These are phyloP conservation scores for Tenthredo notha DNA, from an alignment of 2,888 invertebrate species.

Conservation along the genomic window DNA sequence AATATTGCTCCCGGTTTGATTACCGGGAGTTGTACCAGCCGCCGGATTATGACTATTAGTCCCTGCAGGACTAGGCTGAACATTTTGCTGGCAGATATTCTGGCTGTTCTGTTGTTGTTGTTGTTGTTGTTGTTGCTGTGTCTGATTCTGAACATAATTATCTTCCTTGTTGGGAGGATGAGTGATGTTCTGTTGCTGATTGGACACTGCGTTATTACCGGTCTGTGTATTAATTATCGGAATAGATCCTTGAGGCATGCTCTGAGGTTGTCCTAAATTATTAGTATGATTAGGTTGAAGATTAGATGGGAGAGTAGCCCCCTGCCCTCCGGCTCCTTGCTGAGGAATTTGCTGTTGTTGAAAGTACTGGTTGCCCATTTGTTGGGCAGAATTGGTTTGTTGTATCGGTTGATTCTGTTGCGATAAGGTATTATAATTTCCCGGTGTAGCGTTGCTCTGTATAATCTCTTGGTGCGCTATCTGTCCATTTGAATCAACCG, in stretches of 20 bases:
- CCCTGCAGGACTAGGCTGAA: constrained; percentile 65
- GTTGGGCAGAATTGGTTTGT: constrained; percentile 59
- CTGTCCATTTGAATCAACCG: constrained; percentile 72
- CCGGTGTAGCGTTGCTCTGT: background rate
- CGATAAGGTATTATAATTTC: constrained; percentile 77
- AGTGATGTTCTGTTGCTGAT: constrained; percentile 67
- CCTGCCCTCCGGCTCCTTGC: constrained; percentile 80
- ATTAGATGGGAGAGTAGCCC: constrained; percentile 83
- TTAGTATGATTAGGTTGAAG: constrained; percentile 80
- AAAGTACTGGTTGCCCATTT: constrained; percentile 77
- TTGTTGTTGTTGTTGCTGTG: constrained; percentile 57
- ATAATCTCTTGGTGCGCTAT: constrained; percentile 65
- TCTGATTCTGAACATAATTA: constrained; percentile 70
- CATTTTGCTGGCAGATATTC: constrained; percentile 68
- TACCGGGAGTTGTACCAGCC: constrained; percentile 65
- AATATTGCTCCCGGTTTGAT: constrained; percentile 68
- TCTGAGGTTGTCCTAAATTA: constrained; percentile 81
- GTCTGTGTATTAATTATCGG: constrained; percentile 81
- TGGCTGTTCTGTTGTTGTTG: constrained; percentile 56
- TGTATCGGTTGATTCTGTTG: constrained; percentile 79
- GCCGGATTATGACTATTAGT: constrained; percentile 59
- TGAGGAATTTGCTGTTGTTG: constrained; percentile 78
- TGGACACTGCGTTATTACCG: constrained; percentile 65
- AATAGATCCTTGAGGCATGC: constrained; percentile 82
- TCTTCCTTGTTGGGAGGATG: constrained; percentile 68